phyloP scores from a whole-genome alignment of 2,113 vertebrate genomes.

The Clarias gariepinus region DNA sequence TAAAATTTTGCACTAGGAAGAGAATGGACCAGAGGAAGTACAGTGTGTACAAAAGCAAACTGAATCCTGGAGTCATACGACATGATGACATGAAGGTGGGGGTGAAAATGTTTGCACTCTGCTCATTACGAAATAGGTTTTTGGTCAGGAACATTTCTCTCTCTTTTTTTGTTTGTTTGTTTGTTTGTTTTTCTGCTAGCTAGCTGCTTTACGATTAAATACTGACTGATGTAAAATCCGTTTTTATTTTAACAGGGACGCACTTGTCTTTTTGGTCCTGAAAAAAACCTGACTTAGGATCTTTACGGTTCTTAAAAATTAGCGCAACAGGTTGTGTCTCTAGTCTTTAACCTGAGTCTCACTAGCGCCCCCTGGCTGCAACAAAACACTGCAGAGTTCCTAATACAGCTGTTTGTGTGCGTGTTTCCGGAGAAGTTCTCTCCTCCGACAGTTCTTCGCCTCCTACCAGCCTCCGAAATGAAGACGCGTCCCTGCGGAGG shows the following conservation, averaged over 20 bases:
- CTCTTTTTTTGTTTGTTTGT: too few relatives aligned
- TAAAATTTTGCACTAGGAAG: neutral
- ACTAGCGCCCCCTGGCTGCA: neutral
- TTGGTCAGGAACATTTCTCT: neutral
- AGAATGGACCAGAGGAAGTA: neutral
- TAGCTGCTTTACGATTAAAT: neutral
- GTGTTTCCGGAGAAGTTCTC: conserved; percentile 37
- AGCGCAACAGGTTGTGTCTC: neutral
- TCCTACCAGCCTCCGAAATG: conserved; percentile 47
- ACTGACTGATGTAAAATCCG: neutral
- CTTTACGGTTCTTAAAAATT: neutral
- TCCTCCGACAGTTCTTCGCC: conserved; percentile 44
- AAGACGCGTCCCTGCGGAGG: conserved; percentile 51
- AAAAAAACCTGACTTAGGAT: neutral
- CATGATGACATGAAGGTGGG: neutral
- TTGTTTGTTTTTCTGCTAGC: neutral
- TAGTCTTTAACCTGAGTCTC: neutral
- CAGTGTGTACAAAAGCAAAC: neutral
- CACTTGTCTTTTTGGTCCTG: neutral
- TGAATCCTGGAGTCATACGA: neutral
- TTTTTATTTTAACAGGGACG: neutral
- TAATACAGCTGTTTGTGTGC: neutral
- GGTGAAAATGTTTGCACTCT: neutral
- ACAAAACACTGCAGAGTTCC: neutral
- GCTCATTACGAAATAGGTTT: too few relatives aligned